These are phyloP conservation scores for Alethe diademata DNA, from an alignment of 2,113 vertebrate genomes.

Conservation along the genomic window DNA sequence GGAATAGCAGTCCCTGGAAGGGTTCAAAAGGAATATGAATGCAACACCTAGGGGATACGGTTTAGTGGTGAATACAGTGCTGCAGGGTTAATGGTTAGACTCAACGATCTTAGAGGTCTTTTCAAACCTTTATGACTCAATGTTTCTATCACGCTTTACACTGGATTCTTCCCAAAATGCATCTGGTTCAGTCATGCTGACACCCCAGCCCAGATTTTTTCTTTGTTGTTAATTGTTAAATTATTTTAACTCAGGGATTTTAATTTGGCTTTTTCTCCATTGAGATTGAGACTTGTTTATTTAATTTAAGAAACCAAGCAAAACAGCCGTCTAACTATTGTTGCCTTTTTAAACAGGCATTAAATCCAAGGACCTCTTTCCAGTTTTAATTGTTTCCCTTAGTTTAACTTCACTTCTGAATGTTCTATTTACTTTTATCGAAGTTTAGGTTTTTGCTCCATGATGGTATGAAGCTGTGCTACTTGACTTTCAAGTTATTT, in stretches of 20 bases:
- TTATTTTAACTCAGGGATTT: neutral
- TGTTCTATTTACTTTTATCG: neutral
- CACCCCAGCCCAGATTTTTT: neutral
- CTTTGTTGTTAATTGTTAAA: neutral
- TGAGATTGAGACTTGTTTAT: neutral
- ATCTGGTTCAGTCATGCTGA: neutral
- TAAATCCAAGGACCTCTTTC: neutral
- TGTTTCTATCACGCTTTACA: neutral
- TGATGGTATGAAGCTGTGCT: slow-evolving; percentile 17
- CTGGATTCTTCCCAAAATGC: neutral
- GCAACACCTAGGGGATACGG: neutral
- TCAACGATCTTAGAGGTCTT: neutral
- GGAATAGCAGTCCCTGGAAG: neutral
- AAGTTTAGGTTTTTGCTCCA: neutral
- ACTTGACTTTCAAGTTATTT: slow-evolving; percentile 38
- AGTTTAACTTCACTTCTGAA: neutral
- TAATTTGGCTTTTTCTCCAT: neutral
- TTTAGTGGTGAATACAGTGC: neutral
- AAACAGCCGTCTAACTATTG: neutral
- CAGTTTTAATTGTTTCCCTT: neutral
- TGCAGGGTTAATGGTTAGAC: neutral
- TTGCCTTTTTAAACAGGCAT: neutral
- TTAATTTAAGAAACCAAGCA: slow-evolving; percentile 1
- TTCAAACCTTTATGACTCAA: neutral
- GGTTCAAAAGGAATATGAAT: neutral